A percentile compares a stretch with the other conserved stretches of the same genome.
Conservation (phyloP, 1,140 invertebrate species). For the Augochlora pura region DNA sequence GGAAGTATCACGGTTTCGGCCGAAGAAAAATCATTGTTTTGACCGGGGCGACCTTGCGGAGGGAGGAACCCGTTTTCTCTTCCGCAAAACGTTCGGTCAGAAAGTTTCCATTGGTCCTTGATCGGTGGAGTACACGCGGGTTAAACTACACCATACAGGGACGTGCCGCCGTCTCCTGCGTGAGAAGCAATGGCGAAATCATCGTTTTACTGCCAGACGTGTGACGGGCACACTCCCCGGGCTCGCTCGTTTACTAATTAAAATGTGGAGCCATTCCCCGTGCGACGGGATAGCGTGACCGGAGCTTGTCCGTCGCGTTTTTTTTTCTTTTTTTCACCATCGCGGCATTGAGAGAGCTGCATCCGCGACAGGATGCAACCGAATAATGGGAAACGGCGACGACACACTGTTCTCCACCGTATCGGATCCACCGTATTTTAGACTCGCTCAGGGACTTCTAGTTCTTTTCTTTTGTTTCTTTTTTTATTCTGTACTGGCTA, state of each 20-base stretch:
- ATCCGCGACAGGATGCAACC: not conserved
- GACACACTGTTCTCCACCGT: no score
- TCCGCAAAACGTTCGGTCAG: constrained; percentile 41
- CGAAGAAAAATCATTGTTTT: not conserved
- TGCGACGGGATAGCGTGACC: constrained; percentile 10
- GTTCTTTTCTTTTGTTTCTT: no score
- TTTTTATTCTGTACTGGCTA: no score
- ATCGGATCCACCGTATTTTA: not conserved
- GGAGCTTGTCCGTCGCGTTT: constrained; percentile 21
- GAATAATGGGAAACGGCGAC: not conserved
- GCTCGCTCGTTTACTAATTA: constrained; percentile 52
- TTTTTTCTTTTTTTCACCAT: not conserved
- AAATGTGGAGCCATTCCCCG: constrained; percentile 45
- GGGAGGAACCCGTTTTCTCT: constrained; percentile 56
- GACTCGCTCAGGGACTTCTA: not conserved
- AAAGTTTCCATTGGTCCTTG: constrained; percentile 70
- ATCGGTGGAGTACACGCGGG: constrained; percentile 50
- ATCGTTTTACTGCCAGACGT: constrained; percentile 36
- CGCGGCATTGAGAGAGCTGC: constrained; percentile 14
- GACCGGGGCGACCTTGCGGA: not conserved
- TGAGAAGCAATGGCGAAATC: constrained; percentile 40
- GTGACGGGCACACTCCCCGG: constrained; percentile 31
- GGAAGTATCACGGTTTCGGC: no score
- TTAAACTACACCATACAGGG: constrained; percentile 66
- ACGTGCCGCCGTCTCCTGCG: constrained; percentile 25